Evolutionary conservation across 2,797 vertebrate genomes (phyloP), one percentile per base, ranked within the genome.

Genomic region (Coranthus polyacanthus): DNA sequence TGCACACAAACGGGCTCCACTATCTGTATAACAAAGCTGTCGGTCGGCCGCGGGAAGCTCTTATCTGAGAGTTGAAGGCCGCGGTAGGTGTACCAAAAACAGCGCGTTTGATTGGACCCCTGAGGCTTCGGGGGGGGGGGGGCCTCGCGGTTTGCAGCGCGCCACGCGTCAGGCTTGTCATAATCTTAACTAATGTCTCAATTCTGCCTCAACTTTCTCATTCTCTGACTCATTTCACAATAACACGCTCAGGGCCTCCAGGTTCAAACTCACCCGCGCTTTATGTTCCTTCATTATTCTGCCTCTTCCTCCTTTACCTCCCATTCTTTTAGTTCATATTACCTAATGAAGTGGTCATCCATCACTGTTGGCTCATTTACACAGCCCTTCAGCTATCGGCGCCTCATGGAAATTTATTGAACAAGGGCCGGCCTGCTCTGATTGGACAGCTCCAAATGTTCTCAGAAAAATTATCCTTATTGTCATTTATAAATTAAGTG

Each of bases 31-130:
- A 74, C 77, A 74, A 82, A 69, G 58, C 63, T 52, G 65, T 63
- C 63, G 39, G 36, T 57, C 55, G 61, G 78, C 67, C 50, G 32
- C 7, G 34, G 22, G 16, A 62, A 38, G 60, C 81, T 60, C 68
- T 80, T 88, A 86, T 85, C 81, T 72, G 9, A 34, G 57, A 68
- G 72, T 42, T 59, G 72, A 83, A 68, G 81, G 79, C 82, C 44
- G 11, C 79, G 60, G 75, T 73, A 58, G 81, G 69, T 68, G 61
- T 22, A 41, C 50, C 12, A 50, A 75, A 70, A 20, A 65, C 58
- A 2, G 26, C 3, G 34, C 8, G 4, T 68, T 59, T 73, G 76
- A 82, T 79, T 79, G 83, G 77, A 77, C 79, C 67, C 82, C 74
- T 3, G 64, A 51, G 78, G 77, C 39, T 16, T 20, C n/a, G 0